These are phyloP conservation scores for Tricholauxania praeusta DNA, from an alignment of 2,888 invertebrate species.

Conservation along the genomic window DNA sequence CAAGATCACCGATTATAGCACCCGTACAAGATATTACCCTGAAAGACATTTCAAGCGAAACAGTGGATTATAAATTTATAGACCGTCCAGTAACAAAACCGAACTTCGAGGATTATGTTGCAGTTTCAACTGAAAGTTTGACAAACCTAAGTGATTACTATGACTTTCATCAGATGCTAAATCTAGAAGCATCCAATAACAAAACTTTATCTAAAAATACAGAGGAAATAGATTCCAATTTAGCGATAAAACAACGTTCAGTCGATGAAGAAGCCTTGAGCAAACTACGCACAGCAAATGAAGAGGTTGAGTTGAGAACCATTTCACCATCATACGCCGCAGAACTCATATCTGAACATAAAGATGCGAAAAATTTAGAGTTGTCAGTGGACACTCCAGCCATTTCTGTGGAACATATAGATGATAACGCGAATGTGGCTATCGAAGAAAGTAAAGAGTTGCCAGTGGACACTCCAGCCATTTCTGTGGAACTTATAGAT, in stretches of 20 bases:
- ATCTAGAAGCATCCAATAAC: slow-evolving; percentile 53
- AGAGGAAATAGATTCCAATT: slow-evolving; percentile 53
- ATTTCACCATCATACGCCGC: slow-evolving; percentile 46
- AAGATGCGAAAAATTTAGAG: slow-evolving; percentile 31
- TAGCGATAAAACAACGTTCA: slow-evolving; percentile 53
- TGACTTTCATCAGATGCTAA: slow-evolving; percentile 58
- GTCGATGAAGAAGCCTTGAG: slow-evolving; percentile 59
- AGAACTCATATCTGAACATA: neutral
- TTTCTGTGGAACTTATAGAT: slow-evolving; percentile 5
- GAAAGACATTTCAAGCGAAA: neutral
- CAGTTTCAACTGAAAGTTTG: neutral
- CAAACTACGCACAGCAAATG: slow-evolving; percentile 53
- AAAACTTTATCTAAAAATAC: slow-evolving; percentile 48
- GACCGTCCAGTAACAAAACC: no score
- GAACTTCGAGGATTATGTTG: slow-evolving; percentile 17
- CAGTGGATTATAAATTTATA: no score
- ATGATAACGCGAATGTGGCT: no score
- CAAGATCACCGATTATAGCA: slow-evolving; percentile 46
- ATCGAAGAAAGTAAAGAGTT: no score
- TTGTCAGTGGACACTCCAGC: no score
- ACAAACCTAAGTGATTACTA: slow-evolving; percentile 45
- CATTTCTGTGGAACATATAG: no score
- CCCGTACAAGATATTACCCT: slow-evolving; percentile 16
- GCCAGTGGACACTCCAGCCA: slow-evolving; percentile 11
- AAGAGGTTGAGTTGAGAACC: slow-evolving; percentile 57